These are phyloP conservation scores for Lasioglossum calceatum DNA, from an alignment of 2,888 invertebrate species.

Conservation along the genomic window DNA sequence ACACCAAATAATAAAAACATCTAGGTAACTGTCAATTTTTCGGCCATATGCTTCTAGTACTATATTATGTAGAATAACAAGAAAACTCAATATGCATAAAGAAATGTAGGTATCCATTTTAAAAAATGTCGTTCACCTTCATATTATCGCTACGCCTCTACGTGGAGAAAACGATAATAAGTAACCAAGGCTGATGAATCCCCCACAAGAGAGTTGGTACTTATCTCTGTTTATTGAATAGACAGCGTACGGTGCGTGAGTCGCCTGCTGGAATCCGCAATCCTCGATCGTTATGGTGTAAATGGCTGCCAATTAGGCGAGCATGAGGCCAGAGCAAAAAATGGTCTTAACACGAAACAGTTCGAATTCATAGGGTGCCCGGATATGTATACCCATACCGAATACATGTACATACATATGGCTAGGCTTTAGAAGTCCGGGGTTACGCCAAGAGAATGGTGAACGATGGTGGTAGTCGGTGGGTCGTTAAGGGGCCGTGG, in stretches of 20 bases:
- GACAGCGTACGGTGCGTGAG: background rate
- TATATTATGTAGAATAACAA: too few relatives aligned
- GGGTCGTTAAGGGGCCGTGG: constrained; percentile 67
- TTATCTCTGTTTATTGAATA: background rate
- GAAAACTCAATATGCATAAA: too few relatives aligned
- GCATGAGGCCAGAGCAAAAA: background rate
- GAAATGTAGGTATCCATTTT: too few relatives aligned
- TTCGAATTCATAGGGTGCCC: constrained; percentile 10
- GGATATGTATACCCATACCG: constrained; percentile 11
- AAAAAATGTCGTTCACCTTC: too few relatives aligned
- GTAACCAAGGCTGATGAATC: background rate
- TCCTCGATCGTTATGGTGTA: background rate
- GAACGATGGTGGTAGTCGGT: constrained; percentile 50
- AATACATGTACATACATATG: constrained; percentile 1
- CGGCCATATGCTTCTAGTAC: too few relatives aligned
- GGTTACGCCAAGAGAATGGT: constrained; percentile 51
- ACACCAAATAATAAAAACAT: too few relatives aligned
- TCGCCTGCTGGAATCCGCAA: background rate
- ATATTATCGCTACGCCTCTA: too few relatives aligned
- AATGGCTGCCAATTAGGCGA: constrained; percentile 3
- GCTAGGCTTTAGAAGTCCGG: constrained; percentile 45
- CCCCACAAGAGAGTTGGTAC: background rate
- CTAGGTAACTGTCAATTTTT: too few relatives aligned
- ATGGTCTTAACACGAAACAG: constrained; percentile 7
- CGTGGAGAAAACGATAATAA: too few relatives aligned